phyloP scores from a whole-genome alignment of 2,888 invertebrate genomes.

The Polylopha cassiicola region DNA sequence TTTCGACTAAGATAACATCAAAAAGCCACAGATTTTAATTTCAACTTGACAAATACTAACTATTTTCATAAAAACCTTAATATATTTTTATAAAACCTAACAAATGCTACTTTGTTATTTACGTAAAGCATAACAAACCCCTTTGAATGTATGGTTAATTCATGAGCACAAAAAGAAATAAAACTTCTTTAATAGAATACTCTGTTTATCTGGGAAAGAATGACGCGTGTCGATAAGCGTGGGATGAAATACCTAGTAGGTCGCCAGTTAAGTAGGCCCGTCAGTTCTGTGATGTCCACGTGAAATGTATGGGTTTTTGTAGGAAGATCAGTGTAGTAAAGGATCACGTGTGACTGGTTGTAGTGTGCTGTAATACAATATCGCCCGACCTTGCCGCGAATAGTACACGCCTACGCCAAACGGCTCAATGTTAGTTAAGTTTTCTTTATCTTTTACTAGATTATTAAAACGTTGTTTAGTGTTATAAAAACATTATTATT shows the following conservation, averaged over 20 bases:
- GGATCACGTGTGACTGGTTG: conserved; percentile 38
- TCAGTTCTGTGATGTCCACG: conserved; percentile 41
- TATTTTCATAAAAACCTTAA: too few species aligned
- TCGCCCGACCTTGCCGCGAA: conserved; percentile 71
- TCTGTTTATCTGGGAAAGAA: conserved; percentile 44
- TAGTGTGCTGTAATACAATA: conserved; percentile 65
- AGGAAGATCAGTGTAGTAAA: conserved; percentile 17
- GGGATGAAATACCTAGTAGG: conserved; percentile 35
- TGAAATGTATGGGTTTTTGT: conserved; percentile 18
- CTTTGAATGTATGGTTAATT: too few species aligned
- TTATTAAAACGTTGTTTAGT: conserved; percentile 20
- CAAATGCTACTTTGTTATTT: too few species aligned
- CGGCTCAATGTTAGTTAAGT: conserved; percentile 36
- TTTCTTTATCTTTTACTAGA: conserved; percentile 17
- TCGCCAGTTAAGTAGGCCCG: conserved; percentile 34
- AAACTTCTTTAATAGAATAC: conserved; percentile 32
- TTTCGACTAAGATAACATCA: too few species aligned
- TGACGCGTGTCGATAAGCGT: conserved; percentile 59
- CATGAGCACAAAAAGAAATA: too few species aligned
- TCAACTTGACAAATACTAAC: too few species aligned
- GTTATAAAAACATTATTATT: too few species aligned
- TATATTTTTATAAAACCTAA: too few species aligned
- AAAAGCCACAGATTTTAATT: too few species aligned
- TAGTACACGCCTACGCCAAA: conserved; percentile 65
- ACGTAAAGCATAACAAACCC: too few species aligned